A percentile compares a stretch with the other conserved stretches of the same genome.
Conservation (phyloP, 2,797 vertebrate species). For the Takifugu rubripes region DNA sequence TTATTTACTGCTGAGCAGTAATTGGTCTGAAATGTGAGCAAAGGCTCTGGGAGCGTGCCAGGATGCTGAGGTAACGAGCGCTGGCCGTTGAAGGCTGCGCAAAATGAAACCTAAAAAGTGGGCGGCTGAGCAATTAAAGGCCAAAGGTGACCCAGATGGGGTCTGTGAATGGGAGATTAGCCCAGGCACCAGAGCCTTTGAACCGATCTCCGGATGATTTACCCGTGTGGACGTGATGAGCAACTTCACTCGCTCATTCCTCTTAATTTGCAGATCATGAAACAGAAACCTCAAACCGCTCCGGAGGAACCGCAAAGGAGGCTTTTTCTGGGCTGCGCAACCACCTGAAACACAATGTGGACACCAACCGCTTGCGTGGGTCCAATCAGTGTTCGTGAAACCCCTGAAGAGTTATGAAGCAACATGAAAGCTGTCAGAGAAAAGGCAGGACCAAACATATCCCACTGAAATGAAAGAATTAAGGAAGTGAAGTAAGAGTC, state of each 20-base stretch:
- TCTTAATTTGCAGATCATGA: constrained; percentile 33
- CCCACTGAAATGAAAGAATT: constrained; percentile 55
- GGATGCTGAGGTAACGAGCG: constrained; percentile 61
- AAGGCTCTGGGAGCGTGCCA: constrained; percentile 58
- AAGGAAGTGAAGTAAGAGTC: constrained; percentile 24
- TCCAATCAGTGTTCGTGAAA: constrained; percentile 7
- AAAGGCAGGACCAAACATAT: constrained; percentile 59
- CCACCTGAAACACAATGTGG: constrained; percentile 31
- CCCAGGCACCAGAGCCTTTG: background rate
- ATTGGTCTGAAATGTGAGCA: constrained; percentile 64
- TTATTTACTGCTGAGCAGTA: constrained; percentile 55
- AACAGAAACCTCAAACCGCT: constrained; percentile 52
- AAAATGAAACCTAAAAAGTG: constrained; percentile 38
- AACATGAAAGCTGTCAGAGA: constrained; percentile 24
- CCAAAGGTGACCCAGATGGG: constrained; percentile 41
- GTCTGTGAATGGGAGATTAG: constrained; percentile 1
- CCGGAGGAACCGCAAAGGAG: too few species aligned
- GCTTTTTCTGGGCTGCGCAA: constrained; percentile 19
- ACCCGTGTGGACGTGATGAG: constrained; percentile 29
- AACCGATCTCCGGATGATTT: constrained; percentile 24
- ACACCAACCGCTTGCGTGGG: constrained; percentile 20
- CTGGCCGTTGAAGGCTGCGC: constrained; percentile 31
- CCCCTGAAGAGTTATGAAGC: constrained; percentile 13
- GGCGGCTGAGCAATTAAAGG: constrained; percentile 27
- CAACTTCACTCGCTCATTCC: constrained; percentile 28